Base-by-base conservation (phyloP, 2,888 invertebrate species). In the Megamerina dolium region DNA sequence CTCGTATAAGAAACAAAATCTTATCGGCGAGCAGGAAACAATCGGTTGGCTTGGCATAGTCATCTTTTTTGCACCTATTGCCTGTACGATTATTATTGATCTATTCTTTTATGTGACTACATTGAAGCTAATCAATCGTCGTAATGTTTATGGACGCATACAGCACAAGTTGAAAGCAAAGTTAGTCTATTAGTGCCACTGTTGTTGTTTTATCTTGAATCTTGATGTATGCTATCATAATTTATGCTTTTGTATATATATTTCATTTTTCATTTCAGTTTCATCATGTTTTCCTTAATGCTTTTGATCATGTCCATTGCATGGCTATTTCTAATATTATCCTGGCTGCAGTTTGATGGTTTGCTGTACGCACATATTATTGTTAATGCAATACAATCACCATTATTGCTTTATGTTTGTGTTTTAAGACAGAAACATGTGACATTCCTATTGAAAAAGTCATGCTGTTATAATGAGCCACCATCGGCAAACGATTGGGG, bases 141-240 rank as follows among this genome's bases (percentile, higher is more conserved):
- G 88, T 74, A 83, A 84, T 60, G 84, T 87, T 4, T 89, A 89
- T 64, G 89, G 89, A 34, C 76, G 88, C 54, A 89, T 90, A 58
- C 89, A 89, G 60, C 86, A 89, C 59, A 89, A 89, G 72, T 74
- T 90, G 49, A 85, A 86, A 68, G 85, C 87, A 70, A 87, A 83
- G 86, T 86, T 71, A 68, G 66, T 55, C 27, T 5, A 4, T 35
- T 34, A n/a, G n/a, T n/a, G n/a, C n/a, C n/a, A n/a, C n/a, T n/a
- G n/a, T n/a, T n/a, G n/a, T n/a, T n/a, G n/a, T n/a, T n/a, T n/a
- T n/a, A n/a, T n/a, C n/a, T n/a, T n/a, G n/a, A n/a, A n/a, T n/a
- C 37, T 39, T 20, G 12, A 14, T 23, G 8, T 2, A 2, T 14
- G 16, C n/a, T 17, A n/a, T 3, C 13, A 21, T 13, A 20, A 37